Evolutionary conservation across 2,888 invertebrate species (phyloP).

Genomic region (Galeruca laticollis): DNA sequence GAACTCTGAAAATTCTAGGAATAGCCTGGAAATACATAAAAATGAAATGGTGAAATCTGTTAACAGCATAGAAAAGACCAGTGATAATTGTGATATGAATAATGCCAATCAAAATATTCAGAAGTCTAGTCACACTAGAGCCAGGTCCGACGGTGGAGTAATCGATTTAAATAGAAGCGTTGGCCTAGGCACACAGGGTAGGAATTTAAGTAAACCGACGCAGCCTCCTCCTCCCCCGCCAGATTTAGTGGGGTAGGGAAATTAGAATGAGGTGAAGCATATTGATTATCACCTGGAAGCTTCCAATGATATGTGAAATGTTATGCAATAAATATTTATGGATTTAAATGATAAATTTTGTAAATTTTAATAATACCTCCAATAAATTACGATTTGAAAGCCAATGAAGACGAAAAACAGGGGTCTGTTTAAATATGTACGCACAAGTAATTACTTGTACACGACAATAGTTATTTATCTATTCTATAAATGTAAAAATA

Average conservation of each 20-base stretch:
- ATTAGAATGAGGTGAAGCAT: background rate
- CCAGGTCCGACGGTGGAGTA: constrained; percentile 66
- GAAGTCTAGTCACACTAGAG: constrained; percentile 64
- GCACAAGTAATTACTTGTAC: background rate
- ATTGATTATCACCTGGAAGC: background rate
- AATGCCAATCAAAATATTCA: constrained; percentile 39
- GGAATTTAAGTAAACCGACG: constrained; percentile 64
- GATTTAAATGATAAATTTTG: background rate
- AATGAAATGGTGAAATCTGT: constrained; percentile 21
- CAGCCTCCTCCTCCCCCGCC: constrained; percentile 67
- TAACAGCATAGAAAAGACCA: constrained; percentile 21
- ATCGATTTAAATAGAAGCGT: constrained; percentile 56
- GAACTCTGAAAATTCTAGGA: constrained; percentile 18
- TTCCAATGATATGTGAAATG: background rate
- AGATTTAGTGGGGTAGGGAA: constrained; percentile 28
- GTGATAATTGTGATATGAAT: constrained; percentile 54
- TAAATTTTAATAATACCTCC: background rate
- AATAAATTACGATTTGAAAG: too few species aligned
- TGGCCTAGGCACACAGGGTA: constrained; percentile 37
- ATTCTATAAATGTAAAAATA: too few species aligned
- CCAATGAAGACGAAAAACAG: too few species aligned
- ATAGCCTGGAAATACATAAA: constrained; percentile 9
- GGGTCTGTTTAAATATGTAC: background rate
- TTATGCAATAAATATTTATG: constrained; percentile 1
- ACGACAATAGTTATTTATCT: too few species aligned